These are phyloP conservation scores for Enoplosus armatus DNA, from an alignment of 2,797 vertebrate species.

Conservation along the genomic window DNA sequence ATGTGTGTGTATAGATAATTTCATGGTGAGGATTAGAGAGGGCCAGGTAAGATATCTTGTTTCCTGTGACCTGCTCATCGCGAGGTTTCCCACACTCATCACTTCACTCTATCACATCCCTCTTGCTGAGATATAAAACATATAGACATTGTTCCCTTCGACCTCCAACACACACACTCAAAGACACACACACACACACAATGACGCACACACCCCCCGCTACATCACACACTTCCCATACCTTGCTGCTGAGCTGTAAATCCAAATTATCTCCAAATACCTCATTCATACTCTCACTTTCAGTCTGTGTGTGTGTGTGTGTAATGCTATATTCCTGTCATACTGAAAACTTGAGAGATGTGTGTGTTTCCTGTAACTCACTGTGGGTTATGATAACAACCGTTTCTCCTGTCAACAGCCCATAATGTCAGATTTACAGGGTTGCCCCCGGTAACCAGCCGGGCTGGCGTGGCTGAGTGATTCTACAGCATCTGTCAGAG, in stretches of 20 bases:
- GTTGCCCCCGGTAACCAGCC: slow-evolving; percentile 82
- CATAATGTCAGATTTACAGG: slow-evolving; percentile 85
- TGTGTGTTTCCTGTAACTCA: slow-evolving; percentile 78
- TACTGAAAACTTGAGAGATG: slow-evolving; percentile 60
- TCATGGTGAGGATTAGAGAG: slow-evolving; percentile 78
- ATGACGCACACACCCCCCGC: slow-evolving; percentile 1
- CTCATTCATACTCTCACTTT: slow-evolving; percentile 52
- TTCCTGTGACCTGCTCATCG: slow-evolving; percentile 82
- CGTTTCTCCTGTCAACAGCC: slow-evolving; percentile 84
- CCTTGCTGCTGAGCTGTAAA: slow-evolving; percentile 63
- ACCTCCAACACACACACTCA: slow-evolving; percentile 25
- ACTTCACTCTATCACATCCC: slow-evolving; percentile 69
- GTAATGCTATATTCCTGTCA: slow-evolving; percentile 62
- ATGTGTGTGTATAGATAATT: slow-evolving; percentile 58
- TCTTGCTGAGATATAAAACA: slow-evolving; percentile 72
- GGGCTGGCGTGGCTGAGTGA: slow-evolving; percentile 77
- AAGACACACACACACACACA: slow-evolving; percentile 26
- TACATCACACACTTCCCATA: slow-evolving; percentile 38
- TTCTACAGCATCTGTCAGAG: slow-evolving; percentile 81
- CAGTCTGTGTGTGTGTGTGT: slow-evolving; percentile 28
- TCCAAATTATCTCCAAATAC: slow-evolving; percentile 64
- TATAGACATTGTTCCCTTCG: slow-evolving; percentile 40
- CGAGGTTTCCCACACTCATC: slow-evolving; percentile 83
- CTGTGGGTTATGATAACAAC: slow-evolving; percentile 84
- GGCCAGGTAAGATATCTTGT: slow-evolving; percentile 80